Conservation (phyloP, 2,113 vertebrate species). For the mouse (Mus musculus) region DNA sequence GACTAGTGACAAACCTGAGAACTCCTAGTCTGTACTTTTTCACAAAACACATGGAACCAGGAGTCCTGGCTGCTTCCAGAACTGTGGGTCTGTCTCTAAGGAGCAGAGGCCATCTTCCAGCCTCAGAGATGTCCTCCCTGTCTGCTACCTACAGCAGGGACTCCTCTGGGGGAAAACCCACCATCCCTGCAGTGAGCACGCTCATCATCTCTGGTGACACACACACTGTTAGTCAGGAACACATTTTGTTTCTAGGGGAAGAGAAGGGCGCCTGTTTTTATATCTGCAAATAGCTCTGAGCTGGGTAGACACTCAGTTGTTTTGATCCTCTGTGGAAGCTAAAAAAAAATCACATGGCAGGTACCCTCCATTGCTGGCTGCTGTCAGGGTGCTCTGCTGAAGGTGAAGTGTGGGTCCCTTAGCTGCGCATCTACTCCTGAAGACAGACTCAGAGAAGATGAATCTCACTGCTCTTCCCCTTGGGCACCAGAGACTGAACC, state of each 20-base stretch:
- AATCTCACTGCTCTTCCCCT: not conserved
- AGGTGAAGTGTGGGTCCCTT: not conserved
- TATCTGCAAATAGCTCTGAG: not conserved
- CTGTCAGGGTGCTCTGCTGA: not conserved
- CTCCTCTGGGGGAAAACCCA: not conserved
- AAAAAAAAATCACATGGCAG: no score
- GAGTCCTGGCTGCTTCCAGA: not conserved
- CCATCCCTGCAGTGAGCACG: rapidly evolving
- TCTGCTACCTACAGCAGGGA: not conserved
- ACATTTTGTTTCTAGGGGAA: not conserved
- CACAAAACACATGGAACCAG: not conserved
- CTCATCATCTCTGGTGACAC: not conserved
- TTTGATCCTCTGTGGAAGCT: not conserved
- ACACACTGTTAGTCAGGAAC: not conserved
- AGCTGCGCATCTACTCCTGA: not conserved
- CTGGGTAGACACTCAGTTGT: not conserved
- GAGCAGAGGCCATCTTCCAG: not conserved
- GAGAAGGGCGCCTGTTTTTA: not conserved
- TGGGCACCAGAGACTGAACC: no score
- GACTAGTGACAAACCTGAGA: not conserved
- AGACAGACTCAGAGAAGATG: not conserved
- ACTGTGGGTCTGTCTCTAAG: not conserved
- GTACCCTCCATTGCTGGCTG: not conserved
- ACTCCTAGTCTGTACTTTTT: not conserved
- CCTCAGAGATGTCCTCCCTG: not conserved